Conservation (phyloP, 2,113 vertebrate genomes). For the Gila orcuttii region DNA sequence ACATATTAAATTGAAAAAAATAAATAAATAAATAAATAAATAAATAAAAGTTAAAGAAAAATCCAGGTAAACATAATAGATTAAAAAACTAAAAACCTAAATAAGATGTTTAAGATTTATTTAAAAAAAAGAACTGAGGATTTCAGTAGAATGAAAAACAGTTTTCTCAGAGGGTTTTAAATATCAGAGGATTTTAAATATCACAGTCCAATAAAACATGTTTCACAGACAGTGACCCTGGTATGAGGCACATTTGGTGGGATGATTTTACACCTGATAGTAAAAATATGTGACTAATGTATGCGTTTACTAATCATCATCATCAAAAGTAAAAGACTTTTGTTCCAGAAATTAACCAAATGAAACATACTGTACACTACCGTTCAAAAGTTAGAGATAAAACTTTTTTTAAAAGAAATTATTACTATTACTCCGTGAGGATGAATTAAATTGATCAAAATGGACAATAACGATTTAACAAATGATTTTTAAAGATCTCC, state of each 20-base stretch:
- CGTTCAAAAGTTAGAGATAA: neutral
- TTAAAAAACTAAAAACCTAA: neutral
- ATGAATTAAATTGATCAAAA: neutral
- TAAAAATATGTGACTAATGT: neutral
- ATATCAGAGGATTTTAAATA: neutral
- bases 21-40: too few species aligned
- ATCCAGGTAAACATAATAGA: neutral
- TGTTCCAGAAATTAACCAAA: neutral
- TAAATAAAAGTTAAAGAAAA: too few species aligned
- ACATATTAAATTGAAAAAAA: neutral
- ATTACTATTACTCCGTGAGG: neutral
- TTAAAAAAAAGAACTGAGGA: neutral
- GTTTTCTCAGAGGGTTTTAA: neutral
- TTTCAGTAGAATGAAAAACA: neutral
- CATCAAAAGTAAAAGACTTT: neutral
- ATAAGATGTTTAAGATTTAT: neutral
- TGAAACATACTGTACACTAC: neutral
- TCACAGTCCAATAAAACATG: neutral
- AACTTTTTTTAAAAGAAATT: neutral
- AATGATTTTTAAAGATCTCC: too few species aligned
- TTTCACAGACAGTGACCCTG: neutral
- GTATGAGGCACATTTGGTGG: neutral
- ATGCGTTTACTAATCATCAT: neutral
- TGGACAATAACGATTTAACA: too few species aligned
- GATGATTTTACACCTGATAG: neutral